A percentile compares a stretch with the other conserved stretches of the same genome.
Evolutionary conservation across 2,113 vertebrate species (phyloP).

Genomic region (Rhipidura dahli): DNA sequence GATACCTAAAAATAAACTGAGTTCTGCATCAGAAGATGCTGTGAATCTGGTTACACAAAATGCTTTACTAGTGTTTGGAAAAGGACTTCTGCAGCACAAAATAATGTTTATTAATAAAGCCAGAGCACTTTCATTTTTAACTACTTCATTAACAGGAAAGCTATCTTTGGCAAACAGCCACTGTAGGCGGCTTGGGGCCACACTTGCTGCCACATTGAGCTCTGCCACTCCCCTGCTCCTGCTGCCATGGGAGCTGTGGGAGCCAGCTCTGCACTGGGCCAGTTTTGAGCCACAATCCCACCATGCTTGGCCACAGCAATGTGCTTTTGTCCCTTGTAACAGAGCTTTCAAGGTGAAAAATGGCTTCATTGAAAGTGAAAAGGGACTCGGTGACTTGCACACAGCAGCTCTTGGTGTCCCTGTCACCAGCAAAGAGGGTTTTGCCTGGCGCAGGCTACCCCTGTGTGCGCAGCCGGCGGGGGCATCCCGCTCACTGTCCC

Average conservation of each 20-base stretch:
- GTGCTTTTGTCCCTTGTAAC: no score
- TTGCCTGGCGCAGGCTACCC: rapidly evolving
- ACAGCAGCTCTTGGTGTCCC: neutral
- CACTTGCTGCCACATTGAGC: neutral
- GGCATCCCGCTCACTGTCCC: rapidly evolving
- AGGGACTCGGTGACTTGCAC: rapidly evolving
- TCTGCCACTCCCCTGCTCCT: rapidly evolving
- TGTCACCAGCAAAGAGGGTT: neutral
- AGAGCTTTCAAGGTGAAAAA: neutral
- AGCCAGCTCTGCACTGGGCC: neutral
- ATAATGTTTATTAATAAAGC: neutral
- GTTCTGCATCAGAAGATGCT: neutral
- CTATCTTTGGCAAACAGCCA: neutral
- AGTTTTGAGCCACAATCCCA: neutral
- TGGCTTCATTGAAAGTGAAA: neutral
- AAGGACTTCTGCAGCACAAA: neutral
- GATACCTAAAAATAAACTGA: conserved; percentile 46
- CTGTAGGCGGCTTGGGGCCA: neutral
- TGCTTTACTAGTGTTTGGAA: neutral
- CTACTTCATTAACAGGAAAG: neutral
- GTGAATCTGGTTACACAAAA: neutral
- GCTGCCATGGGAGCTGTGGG: neutral
- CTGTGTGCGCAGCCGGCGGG: rapidly evolving
- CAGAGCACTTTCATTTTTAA: neutral
- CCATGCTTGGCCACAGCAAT: rapidly evolving